Base-by-base conservation (phyloP, 2,113 vertebrate genomes). In the Tinamus guttatus region DNA sequence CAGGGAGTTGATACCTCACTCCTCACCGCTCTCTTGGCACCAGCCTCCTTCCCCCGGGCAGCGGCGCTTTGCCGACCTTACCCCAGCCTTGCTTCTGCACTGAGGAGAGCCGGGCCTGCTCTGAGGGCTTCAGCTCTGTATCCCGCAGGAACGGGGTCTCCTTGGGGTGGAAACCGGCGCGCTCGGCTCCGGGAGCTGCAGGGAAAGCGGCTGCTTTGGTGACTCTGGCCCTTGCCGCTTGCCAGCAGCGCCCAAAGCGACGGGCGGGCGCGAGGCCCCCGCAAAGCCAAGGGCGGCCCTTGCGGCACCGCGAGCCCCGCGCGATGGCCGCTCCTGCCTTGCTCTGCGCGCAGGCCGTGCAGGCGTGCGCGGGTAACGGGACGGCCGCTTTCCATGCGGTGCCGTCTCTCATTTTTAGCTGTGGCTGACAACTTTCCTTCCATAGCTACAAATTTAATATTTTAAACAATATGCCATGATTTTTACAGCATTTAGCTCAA, bases 131-230 rank as follows among this genome's bases (percentile, higher is more conserved):
- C 56, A 16, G 17, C 12, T 7, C 41, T 5, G 2, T 32, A 1
- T 13, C 18, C 0, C 56, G 75, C n/a, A 0, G 51, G 19, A 27
- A 6, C 27, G 2, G 1, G 41, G n/a, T 51, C 51, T 51, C 67
- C 54, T 34, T 1, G 40, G n/a, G 22, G 25, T 1, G 0, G 5
- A 11, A 13, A 40, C 67, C 34, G 68, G 49, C 85, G 40, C 74
- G 49, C 3, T 3, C 18, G 0, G 4, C 6, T n/a, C 12, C 11
- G 5, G 2, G 51, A 4, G 4, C 30, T 0, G 11, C 11, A 0
- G 12, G 2, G 71, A 89, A 56, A 3, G 0, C 34, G 63, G 58
- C 60, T 12, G 63, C 28, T 28, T 3, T 2, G 3, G 40, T 40
- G 3, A 59, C 3, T 2, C 7, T 12, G 15, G 21, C 65, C 34